Evolutionary conservation across 2,888 invertebrate species (phyloP).

Genomic region (Mimumesa dahlbomi): DNA sequence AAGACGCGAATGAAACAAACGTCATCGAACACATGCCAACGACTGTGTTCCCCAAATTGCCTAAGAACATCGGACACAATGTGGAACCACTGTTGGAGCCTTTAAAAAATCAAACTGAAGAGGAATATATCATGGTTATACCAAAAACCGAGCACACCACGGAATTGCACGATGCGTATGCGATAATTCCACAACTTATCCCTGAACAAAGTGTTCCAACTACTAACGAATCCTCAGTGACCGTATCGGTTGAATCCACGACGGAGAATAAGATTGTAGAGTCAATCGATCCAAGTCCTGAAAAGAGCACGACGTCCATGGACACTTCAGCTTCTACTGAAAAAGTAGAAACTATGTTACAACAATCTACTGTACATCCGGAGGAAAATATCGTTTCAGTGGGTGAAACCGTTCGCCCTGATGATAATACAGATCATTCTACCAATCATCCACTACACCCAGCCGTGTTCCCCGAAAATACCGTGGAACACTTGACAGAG

Average conservation of each 20-base stretch:
- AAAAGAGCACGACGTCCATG: not conserved
- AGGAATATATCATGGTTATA: slow-evolving; percentile 64
- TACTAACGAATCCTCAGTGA: slow-evolving; percentile 16
- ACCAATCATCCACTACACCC: slow-evolving; percentile 60
- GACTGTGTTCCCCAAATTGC: slow-evolving; percentile 64
- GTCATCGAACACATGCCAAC: slow-evolving; percentile 64
- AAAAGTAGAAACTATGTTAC: not conserved
- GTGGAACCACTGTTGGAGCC: slow-evolving; percentile 66
- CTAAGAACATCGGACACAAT: slow-evolving; percentile 69
- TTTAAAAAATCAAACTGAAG: slow-evolving; percentile 46
- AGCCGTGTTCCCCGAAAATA: slow-evolving; percentile 52
- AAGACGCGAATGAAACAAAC: slow-evolving; percentile 63
- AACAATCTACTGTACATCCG: slow-evolving; percentile 29
- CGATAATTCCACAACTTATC: slow-evolving; percentile 67
- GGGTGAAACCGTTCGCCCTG: slow-evolving; percentile 22
- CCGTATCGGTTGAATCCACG: not conserved
- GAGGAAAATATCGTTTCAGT: slow-evolving; percentile 35
- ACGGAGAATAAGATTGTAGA: not conserved
- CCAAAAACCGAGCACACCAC: slow-evolving; percentile 35
- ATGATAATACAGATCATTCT: slow-evolving; percentile 56
- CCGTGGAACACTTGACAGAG: slow-evolving; percentile 43
- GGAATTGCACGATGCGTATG: slow-evolving; percentile 59
- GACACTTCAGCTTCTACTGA: slow-evolving; percentile 5
- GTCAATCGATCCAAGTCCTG: not conserved
- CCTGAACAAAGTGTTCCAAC: slow-evolving; percentile 59